Evolutionary conservation across 2,888 invertebrate species (phyloP), one percentile per base, ranked within the genome.

Genomic region (Drosophila monieri): DNA sequence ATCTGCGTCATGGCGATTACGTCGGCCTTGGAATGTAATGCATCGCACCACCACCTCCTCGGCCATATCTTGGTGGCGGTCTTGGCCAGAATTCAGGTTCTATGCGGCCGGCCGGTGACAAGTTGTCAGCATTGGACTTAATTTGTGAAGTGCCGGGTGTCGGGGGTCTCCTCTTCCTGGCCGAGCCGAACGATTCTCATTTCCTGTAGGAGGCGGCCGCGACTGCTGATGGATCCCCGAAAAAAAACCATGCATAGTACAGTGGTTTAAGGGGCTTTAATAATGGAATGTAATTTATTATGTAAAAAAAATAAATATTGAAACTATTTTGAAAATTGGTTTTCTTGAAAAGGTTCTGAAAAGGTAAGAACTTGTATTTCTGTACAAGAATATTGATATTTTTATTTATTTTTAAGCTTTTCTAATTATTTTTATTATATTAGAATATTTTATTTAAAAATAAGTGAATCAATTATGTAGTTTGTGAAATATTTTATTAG

Each of bases 121-220:
- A 18, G 8, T 53, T 62, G 64, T 64, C 64, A 64, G n/a, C 53
- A 25, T 62, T 35, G 51, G 62, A 51, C 35, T 61, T 62, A 51
- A 37, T 32, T n/a, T n/a, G n/a, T n/a, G n/a, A n/a, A n/a, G 30
- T 18, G 39, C 39, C 39, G 15, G 15, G n/a, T n/a, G 39, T 1
- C 14, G 8, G 30, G 55, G 32, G 32, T 12, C 23, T 18, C 41
- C 39, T 41, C 61, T 44, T 49, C 25, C 43, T 43, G 15, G 61
- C 44, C 62, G 15, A n/a, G 61, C 37, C 44, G 35, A 52, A 37
- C 52, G 44, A 44, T 52, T 23, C 43, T 52, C 62, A 61, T 52
- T 64, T 64, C 62, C 62, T 21, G 62, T 37, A 52, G 49, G 35
- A 35, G 43, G 6, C 15, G 47, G 25, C 32, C 9, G 21, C 61